A percentile compares a stretch with the other conserved stretches of the same genome.
phyloP scores from a whole-genome alignment of 2,797 vertebrate genomes.

The Gadopsis bispinosus region DNA sequence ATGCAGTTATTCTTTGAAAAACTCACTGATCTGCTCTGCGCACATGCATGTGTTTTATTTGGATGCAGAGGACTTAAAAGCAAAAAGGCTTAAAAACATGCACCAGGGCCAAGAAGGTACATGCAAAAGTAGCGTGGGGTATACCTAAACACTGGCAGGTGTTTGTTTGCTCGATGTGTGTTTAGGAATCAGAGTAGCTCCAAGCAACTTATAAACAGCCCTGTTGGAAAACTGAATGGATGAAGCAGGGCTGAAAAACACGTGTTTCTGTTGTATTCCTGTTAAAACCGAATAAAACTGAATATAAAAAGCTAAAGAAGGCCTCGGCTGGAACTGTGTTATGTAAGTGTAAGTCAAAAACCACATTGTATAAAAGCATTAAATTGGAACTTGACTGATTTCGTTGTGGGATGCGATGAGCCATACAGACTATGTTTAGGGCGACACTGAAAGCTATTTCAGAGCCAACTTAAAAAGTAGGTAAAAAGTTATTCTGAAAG shows the following conservation, averaged over 20 bases:
- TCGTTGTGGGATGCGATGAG: constrained; percentile 2
- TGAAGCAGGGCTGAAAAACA: background rate
- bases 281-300: constrained; percentile 2
- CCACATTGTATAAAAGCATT: background rate
- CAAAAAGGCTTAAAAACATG: background rate
- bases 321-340: background rate
- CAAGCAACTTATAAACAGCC: background rate
- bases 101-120: too few species aligned
- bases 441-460: background rate
- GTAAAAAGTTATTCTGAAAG: background rate
- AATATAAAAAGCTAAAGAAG: background rate
- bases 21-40: background rate
- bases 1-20: background rate
- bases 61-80: background rate
- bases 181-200: constrained; percentile 6
- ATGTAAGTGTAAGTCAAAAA: constrained; percentile 8
- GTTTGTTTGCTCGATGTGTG: constrained; percentile 9
- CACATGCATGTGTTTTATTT: background rate
- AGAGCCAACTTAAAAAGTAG: background rate
- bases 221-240: background rate
- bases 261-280: background rate
- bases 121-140: background rate
- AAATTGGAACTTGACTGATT: background rate
- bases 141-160: background rate
- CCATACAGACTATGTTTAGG: constrained; percentile 6